Evolutionary conservation across 2,797 vertebrate species (phyloP).

Genomic region (Poecilia wingei): DNA sequence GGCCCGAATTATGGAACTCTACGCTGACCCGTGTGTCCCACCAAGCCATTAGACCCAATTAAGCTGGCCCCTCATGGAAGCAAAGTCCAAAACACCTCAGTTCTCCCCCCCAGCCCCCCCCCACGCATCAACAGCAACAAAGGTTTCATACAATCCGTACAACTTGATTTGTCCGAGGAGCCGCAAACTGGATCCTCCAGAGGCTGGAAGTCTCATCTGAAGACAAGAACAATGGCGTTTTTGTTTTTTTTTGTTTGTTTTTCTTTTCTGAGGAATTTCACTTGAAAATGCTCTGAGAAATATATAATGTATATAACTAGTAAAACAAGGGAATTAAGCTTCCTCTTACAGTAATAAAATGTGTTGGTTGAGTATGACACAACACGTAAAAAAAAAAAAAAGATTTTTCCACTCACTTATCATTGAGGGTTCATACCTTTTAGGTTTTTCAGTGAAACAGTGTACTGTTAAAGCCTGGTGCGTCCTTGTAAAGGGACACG

Average conservation of each 20-base stretch:
- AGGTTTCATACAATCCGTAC: conserved; percentile 65
- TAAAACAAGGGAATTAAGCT: conserved; percentile 76
- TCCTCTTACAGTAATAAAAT: conserved; percentile 77
- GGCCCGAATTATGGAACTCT: conserved; percentile 90
- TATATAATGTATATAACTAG: conserved; percentile 81
- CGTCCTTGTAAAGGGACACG: conserved; percentile 68
- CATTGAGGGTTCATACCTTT: conserved; percentile 73
- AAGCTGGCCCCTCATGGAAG: conserved; percentile 38
- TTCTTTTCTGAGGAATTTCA: conserved; percentile 66
- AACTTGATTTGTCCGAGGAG: conserved; percentile 52
- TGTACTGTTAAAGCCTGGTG: conserved; percentile 80
- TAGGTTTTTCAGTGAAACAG: conserved; percentile 77
- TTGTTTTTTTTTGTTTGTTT: neutral
- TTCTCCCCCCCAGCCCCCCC: conserved; percentile 3
- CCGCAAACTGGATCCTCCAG: conserved; percentile 49
- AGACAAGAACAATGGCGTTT: conserved; percentile 72
- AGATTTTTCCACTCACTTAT: conserved; percentile 70
- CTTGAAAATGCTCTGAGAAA: conserved; percentile 76
- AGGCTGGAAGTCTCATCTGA: conserved; percentile 54
- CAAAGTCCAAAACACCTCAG: conserved; percentile 35
- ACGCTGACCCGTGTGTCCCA: conserved; percentile 80
- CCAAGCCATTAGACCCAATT: conserved; percentile 74
- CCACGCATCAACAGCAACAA: conserved; percentile 47
- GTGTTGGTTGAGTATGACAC: conserved; percentile 74
- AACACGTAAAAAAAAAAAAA: conserved; percentile 62